phyloP scores from a whole-genome alignment of 1,140 invertebrate species.

The Nasonia giraulti region DNA sequence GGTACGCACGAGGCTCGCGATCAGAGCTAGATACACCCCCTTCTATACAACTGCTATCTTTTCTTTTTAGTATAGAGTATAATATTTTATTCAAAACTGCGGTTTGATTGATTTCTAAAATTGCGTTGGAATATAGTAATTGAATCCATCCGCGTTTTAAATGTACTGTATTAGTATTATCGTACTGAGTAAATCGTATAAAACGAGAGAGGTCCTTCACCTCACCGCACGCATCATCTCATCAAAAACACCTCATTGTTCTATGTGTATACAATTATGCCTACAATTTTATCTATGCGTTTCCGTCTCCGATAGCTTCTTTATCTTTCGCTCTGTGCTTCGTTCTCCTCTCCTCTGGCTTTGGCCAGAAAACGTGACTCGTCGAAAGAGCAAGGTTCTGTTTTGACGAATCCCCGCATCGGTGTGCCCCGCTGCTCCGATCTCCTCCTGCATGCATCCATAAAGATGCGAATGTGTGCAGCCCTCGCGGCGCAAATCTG shows the following conservation, averaged over 20 bases:
- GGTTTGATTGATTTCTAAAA: no score
- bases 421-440: constrained; percentile 49
- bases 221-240: background rate
- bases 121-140: no score
- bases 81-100: no score
- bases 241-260: background rate
- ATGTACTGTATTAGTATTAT: no score
- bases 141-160: no score
- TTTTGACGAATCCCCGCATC: constrained; percentile 67
- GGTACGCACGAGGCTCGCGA: background rate
- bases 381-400: constrained; percentile 65
- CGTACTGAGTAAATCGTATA: no score
- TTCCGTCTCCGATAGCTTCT: no score
- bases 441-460: background rate
- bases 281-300: background rate
- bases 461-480: background rate
- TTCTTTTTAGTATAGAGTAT: no score
- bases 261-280: background rate
- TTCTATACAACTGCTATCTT: no score
- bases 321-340: background rate
- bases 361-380: constrained; percentile 60
- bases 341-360: background rate
- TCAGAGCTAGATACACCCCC: constrained; percentile 22
- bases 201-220: background rate
- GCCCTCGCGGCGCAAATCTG: background rate